These are phyloP conservation scores for Luffia ferchaultella DNA, from an alignment of 2,888 invertebrate genomes.

Conservation along the genomic window DNA sequence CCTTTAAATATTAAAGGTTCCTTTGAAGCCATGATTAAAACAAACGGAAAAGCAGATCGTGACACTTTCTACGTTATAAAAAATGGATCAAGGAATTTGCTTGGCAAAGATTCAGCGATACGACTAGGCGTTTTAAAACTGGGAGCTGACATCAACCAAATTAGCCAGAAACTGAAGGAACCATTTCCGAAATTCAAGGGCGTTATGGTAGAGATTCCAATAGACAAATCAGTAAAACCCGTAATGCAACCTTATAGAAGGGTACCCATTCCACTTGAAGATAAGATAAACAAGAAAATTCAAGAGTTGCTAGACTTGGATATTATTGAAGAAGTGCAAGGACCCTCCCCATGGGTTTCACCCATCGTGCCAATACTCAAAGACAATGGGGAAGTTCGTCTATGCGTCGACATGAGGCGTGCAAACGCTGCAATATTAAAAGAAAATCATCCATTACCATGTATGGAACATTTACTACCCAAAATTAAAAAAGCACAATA, in stretches of 20 bases:
- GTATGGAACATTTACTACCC: slow-evolving; percentile 10
- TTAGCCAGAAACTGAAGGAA: not conserved
- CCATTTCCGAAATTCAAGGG: slow-evolving; percentile 4
- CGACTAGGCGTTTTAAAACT: slow-evolving; percentile 2
- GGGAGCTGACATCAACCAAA: slow-evolving; percentile 4
- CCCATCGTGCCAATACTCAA: slow-evolving; percentile 22
- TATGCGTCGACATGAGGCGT: slow-evolving; percentile 8
- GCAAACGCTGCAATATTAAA: slow-evolving; percentile 18
- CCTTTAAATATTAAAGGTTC: slow-evolving; percentile 6
- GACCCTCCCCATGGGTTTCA: slow-evolving; percentile 19
- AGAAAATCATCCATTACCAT: slow-evolving; percentile 16
- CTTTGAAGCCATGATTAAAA: slow-evolving; percentile 4
- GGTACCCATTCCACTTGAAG: slow-evolving; percentile 11
- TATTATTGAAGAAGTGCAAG: slow-evolving; percentile 21
- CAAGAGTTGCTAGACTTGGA: slow-evolving; percentile 16
- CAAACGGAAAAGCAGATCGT: not conserved
- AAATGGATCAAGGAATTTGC: slow-evolving; percentile 13
- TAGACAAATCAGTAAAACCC: slow-evolving; percentile 9
- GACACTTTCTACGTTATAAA: slow-evolving; percentile 15
- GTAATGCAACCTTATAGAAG: slow-evolving; percentile 10
- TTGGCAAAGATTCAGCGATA: slow-evolving; percentile 15
- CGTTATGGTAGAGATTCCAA: slow-evolving; percentile 9
- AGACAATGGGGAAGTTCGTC: slow-evolving; percentile 16
- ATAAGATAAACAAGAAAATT: slow-evolving; percentile 15
- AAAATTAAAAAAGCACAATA: slow-evolving; percentile 15